phyloP scores from a whole-genome alignment of 2,113 vertebrate species.

The Aspidoscelis tigris region DNA sequence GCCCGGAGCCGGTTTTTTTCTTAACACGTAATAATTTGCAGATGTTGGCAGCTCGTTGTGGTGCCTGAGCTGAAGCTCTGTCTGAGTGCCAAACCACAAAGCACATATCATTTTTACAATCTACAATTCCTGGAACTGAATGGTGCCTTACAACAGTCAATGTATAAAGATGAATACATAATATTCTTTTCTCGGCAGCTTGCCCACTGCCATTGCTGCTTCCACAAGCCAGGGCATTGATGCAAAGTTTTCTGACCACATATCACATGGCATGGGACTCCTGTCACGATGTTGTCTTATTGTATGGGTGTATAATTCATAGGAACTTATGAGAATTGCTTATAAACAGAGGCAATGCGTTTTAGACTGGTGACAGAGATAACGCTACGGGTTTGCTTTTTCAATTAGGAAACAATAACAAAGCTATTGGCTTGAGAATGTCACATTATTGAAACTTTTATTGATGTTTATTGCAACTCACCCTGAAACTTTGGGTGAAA shows the following conservation, averaged over 20 bases:
- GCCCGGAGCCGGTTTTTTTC: constrained; percentile 45
- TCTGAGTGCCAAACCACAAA: constrained; percentile 77
- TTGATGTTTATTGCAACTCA: too few species aligned
- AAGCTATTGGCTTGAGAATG: not conserved
- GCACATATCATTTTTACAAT: constrained; percentile 67
- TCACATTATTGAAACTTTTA: not conserved
- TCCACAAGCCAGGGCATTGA: constrained; percentile 1
- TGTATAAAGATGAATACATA: constrained; percentile 53
- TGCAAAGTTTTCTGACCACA: constrained; percentile 38
- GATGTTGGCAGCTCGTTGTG: constrained; percentile 69
- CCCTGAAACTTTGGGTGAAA: too few species aligned
- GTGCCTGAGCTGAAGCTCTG: constrained; percentile 62
- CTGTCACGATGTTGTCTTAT: constrained; percentile 27
- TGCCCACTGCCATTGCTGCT: constrained; percentile 37
- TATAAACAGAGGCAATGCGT: not conserved
- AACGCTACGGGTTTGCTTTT: not conserved
- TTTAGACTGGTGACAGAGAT: constrained; percentile 10
- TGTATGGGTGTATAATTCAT: not conserved
- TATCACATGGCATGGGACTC: constrained; percentile 2
- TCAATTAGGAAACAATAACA: not conserved
- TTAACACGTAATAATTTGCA: constrained; percentile 73
- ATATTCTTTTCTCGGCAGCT: constrained; percentile 41
- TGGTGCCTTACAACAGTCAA: constrained; percentile 57
- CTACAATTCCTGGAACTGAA: constrained; percentile 77
- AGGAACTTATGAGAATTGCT: not conserved